These are phyloP conservation scores for Hirtodrosophila confusa DNA, from an alignment of 2,888 invertebrate genomes.

Conservation along the genomic window DNA sequence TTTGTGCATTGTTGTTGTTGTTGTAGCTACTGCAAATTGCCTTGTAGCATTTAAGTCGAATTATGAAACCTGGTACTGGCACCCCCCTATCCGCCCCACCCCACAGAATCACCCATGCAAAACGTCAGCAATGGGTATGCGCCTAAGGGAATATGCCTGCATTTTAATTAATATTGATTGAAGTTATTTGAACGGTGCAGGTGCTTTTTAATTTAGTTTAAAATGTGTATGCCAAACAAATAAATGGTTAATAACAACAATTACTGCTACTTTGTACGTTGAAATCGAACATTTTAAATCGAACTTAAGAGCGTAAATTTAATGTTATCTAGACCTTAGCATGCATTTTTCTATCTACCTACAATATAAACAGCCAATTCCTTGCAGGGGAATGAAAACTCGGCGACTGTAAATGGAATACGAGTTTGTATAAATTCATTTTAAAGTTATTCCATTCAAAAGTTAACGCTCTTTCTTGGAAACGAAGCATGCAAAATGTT, in stretches of 20 bases:
- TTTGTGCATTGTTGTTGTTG: constrained; percentile 45
- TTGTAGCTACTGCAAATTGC: constrained; percentile 69
- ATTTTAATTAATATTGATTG: constrained; percentile 81
- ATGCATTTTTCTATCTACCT: too few species aligned
- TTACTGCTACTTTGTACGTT: too few species aligned
- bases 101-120: constrained; percentile 45
- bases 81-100: constrained; percentile 1
- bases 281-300: too few species aligned
- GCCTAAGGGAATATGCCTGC: constrained; percentile 62
- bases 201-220: constrained; percentile 62
- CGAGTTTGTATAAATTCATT: constrained; percentile 5
- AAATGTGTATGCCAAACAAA: constrained; percentile 29
- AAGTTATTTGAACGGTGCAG: constrained; percentile 56
- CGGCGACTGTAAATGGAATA: too few species aligned
- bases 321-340: too few species aligned
- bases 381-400: too few species aligned
- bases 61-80: constrained; percentile 63
- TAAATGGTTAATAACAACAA: constrained; percentile 7
- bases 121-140: constrained; percentile 29
- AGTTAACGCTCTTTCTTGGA: constrained; percentile 14
- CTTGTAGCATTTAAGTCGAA: constrained; percentile 78
- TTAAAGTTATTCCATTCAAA: constrained; percentile 19
- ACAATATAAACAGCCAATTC: too few species aligned
- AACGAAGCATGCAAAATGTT: constrained; percentile 14
- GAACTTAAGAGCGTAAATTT: too few species aligned